Evolutionary conservation across 2,888 invertebrate genomes (phyloP), one percentile per base, ranked within the genome.

Genomic region (Eretmocerus hayati): DNA sequence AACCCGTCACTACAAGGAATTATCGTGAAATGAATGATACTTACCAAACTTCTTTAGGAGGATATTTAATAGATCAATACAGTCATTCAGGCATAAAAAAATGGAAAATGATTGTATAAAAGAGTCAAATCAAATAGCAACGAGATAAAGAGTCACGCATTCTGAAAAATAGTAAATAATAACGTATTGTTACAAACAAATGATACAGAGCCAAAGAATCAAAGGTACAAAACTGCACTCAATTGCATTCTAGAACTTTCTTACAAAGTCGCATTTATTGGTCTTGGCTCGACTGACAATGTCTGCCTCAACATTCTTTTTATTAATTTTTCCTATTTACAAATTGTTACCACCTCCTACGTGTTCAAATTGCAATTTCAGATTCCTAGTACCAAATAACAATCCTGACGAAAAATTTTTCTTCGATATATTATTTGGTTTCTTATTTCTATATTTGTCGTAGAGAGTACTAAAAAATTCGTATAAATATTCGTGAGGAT

Each of bases 201-300:
- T 9, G 26, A 9, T 26, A 26, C 26, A 26, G 26, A 26, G 26
- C 26, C 6, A 26, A 26, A 26, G 26, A 26, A 26, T 26, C 26
- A 26, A 26, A 26, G 26, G 26, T 26, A 26, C 26, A 26, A 26
- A 26, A 9, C 8, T 26, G 26, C 26, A 26, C 8, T 11, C 6
- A 26, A 26, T 26, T 11, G 11, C 26, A 26, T 26, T 26, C 33
- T 31, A 42, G 51, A 39, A 58, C 59, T 64, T 66, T 65, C 61
- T 66, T 66, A 66, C 61, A 66, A 66, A 65, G 62, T 65, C 63
- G 65, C 63, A 65, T 64, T 65, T 64, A 65, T 64, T 65, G 63
- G 56, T 61, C 59, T 61, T 58, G 55, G 57, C 58, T 63, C 57
- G 64, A 59, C 60, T 53, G 39, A 59, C 61, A 64, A 59, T 57